Evolutionary conservation across 2,888 invertebrate genomes (phyloP).

Genomic region (Eupithecia vulgata): DNA sequence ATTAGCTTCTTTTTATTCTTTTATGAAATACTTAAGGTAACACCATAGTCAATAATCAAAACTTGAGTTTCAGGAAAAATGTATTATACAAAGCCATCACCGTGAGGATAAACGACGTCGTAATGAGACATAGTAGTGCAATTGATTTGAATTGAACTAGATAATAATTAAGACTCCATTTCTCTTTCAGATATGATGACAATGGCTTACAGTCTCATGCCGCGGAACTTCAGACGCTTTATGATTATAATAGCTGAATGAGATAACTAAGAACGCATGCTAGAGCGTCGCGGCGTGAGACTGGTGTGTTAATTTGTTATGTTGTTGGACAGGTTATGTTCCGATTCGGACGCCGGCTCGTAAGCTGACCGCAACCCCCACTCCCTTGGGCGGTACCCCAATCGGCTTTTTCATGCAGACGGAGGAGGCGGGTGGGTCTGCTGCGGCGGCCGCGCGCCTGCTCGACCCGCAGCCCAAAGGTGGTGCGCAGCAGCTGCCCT

Average conservation of each 20-base stretch:
- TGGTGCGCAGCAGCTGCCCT: slow-evolving; percentile 92
- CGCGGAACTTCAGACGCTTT: slow-evolving; percentile 69
- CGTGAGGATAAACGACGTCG: slow-evolving; percentile 55
- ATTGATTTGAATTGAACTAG: slow-evolving; percentile 65
- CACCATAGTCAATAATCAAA: slow-evolving; percentile 74
- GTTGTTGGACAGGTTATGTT: slow-evolving; percentile 89
- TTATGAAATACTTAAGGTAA: slow-evolving; percentile 53
- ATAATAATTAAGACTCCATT: slow-evolving; percentile 71
- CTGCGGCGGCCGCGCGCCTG: slow-evolving; percentile 89
- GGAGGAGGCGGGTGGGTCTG: slow-evolving; percentile 93
- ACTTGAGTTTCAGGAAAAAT: slow-evolving; percentile 82
- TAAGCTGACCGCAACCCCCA: slow-evolving; percentile 98
- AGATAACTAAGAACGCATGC: slow-evolving; percentile 43
- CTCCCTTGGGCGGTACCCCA: slow-evolving; percentile 96
- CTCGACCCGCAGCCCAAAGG: slow-evolving; percentile 99
- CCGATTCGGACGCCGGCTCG: slow-evolving; percentile 98
- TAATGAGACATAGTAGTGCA: slow-evolving; percentile 60
- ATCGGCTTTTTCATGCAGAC: slow-evolving; percentile 97
- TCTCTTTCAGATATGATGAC: slow-evolving; percentile 83
- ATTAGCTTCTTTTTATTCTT: slow-evolving; percentile 38
- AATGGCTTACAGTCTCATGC: slow-evolving; percentile 74
- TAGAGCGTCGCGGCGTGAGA: slow-evolving; percentile 47
- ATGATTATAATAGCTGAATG: slow-evolving; percentile 51
- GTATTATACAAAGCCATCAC: slow-evolving; percentile 69
- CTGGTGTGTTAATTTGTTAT: slow-evolving; percentile 52